Conservation (phyloP, 35 echinoderm and acorn worm genomes). For the Amphiura filiformis region DNA sequence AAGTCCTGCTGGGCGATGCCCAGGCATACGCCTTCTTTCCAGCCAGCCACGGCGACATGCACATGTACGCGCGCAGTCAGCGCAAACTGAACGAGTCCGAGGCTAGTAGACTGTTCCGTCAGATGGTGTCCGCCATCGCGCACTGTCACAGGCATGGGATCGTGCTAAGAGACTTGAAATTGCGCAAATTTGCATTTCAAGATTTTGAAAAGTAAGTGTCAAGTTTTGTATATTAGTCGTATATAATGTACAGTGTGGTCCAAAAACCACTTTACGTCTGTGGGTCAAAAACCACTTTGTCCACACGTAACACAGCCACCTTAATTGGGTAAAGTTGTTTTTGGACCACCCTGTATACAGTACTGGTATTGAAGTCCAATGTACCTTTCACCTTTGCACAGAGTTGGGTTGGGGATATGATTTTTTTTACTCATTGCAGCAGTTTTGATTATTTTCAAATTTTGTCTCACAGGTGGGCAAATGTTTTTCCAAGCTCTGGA, state of each 20-base stretch:
- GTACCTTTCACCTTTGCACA: no score
- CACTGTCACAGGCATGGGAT: conserved; percentile 80
- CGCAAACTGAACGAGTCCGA: conserved; percentile 78
- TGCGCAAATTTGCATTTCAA: conserved; percentile 90
- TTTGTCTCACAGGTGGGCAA: no score
- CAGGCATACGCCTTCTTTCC: conserved; percentile 92
- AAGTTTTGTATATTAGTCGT: no score
- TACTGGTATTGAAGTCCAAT: no score
- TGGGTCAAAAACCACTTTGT: no score
- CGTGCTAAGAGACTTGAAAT: conserved; percentile 84
- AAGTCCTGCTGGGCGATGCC: conserved; percentile 65
- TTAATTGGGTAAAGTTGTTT: no score
- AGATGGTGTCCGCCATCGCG: conserved; percentile 84
- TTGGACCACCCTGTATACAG: no score
- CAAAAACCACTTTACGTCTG: not conserved
- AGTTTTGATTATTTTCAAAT: no score
- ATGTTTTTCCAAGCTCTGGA: no score
- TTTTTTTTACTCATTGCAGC: no score
- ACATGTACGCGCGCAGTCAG: conserved; percentile 70
- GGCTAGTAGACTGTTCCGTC: conserved; percentile 68
- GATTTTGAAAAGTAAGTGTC: conserved; percentile 66
- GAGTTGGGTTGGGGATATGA: no score
- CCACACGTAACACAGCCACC: no score
- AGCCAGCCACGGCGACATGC: conserved; percentile 73
- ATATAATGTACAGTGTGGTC: not conserved